Percentiles rank a stretch among this genome's conserved stretches.
phyloP scores from a whole-genome alignment of 2,797 vertebrate genomes.

The Neostethus bicornis region DNA sequence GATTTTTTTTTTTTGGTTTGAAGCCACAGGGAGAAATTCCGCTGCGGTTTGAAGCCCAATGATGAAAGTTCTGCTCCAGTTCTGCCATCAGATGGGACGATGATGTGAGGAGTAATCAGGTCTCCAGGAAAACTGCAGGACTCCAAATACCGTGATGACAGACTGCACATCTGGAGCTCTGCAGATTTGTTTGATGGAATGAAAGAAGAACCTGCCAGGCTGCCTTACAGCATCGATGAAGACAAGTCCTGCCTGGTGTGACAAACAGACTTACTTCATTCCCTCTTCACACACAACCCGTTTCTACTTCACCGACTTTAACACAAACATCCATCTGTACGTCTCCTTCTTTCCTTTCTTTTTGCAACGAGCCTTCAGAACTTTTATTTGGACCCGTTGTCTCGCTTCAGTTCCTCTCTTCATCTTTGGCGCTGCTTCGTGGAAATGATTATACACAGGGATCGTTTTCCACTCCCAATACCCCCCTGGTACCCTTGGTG shows the following conservation, averaged over 20 bases:
- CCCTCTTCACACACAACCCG: conserved; percentile 39
- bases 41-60: conserved; percentile 20
- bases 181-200: conserved; percentile 14
- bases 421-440: conserved; percentile 29
- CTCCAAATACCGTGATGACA: conserved; percentile 20
- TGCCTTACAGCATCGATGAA: conserved; percentile 17
- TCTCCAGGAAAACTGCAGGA: neutral
- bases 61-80: conserved; percentile 38
- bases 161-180: conserved; percentile 15
- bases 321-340: neutral
- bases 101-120: neutral
- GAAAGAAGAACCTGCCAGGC: conserved; percentile 8
- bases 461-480: conserved; percentile 19
- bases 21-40: neutral
- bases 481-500: conserved; percentile 40
- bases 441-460: conserved; percentile 26
- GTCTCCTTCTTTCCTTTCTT: neutral
- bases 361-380: conserved; percentile 6
- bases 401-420: conserved; percentile 25
- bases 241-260: conserved; percentile 37
- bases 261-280: conserved; percentile 47
- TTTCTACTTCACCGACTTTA: conserved; percentile 32
- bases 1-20: too few species aligned
- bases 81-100: conserved; percentile 27
- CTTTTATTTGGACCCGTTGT: conserved; percentile 34